Evolutionary conservation across 1,140 invertebrate genomes (phyloP), one percentile per base, ranked within the genome.

Genomic region (Maniola jurtina): DNA sequence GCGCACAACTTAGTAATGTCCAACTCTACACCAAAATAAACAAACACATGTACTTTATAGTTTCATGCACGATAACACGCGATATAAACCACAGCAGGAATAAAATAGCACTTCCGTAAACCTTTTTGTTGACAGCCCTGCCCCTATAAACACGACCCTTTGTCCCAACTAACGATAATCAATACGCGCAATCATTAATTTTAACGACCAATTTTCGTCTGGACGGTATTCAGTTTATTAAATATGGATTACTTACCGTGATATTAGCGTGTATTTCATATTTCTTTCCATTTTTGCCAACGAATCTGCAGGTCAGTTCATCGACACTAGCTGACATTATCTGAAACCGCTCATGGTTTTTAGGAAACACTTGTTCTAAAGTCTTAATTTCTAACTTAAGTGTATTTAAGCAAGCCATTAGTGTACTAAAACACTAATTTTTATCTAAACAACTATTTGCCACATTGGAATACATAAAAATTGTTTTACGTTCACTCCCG

Each of bases 221-320:
- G 15, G 15, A 40, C 10, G 14, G 58, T 33, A 52, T 34, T 59
- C 36, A 58, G 33, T 3, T 15, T 11, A 42, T 36, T 38, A 38
- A 15, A n/a, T 16, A 45, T 45, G 10, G 14, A 36, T 55, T 79
- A 94, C 95, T 96, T 93, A 98, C 97, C 89, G 98, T 99, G 91
- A 99, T 99, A 93, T 99, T 99, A 65, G 98, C 98, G 91, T 98
- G 97, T 83, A 99, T 98, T 89, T 97, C 96, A 89, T 98, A 98
- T 92, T 97, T 96, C 91, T 98, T 97, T 80, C 97, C 97, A 93
- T 95, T 97, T 92, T 94, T 96, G 85, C 96, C 96, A 91, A 99
- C 95, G 93, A 99, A 99, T 91, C 96, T 95, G 94, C 98, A 99
- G 82, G 96, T 96, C 77, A 99, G 93, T 93, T 99, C 98, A 92